A percentile compares a stretch with the other conserved stretches of the same genome.
These are phyloP conservation scores for Harpegnathos saltator DNA, from an alignment of 1,140 invertebrate genomes.

Conservation along the genomic window DNA sequence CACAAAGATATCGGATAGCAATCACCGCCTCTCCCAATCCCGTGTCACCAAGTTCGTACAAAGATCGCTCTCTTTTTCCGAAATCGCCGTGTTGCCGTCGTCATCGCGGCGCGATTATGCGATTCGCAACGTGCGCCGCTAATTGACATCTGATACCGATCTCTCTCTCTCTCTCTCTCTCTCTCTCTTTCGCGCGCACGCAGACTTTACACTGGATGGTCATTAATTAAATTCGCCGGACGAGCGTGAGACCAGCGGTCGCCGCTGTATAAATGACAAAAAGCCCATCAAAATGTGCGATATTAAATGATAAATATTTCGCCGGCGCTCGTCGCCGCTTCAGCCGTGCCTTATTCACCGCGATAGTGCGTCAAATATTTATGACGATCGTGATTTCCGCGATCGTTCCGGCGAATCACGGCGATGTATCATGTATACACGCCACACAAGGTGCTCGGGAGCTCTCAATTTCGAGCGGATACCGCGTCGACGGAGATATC, in stretches of 20 bases:
- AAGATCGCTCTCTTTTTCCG: conserved; percentile 23
- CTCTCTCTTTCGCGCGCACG: not conserved
- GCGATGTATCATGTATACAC: not conserved
- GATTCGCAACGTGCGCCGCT: conserved; percentile 49
- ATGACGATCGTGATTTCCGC: conserved; percentile 9
- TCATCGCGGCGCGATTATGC: conserved; percentile 40
- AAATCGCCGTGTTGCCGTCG: not conserved
- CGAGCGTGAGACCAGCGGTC: conserved; percentile 18
- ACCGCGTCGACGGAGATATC: not conserved
- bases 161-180: conserved; percentile 28
- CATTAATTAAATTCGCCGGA: conserved; percentile 55
- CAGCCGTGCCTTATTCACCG: conserved; percentile 25
- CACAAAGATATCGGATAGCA: not conserved
- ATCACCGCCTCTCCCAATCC: not conserved
- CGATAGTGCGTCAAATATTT: conserved; percentile 41
- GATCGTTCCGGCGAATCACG: conserved; percentile 7
- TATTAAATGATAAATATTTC: conserved; percentile 58
- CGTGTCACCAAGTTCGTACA: not conserved
- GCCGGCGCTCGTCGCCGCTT: not conserved
- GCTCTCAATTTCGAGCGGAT: not conserved
- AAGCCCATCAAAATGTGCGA: conserved; percentile 53
- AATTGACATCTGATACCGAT: conserved; percentile 62
- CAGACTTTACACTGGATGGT: conserved; percentile 47
- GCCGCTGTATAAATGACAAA: conserved; percentile 55
- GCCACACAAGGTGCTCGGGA: not conserved